phyloP scores from a whole-genome alignment of 2,113 vertebrate species.

The Rhinopomastus cyanomelas region DNA sequence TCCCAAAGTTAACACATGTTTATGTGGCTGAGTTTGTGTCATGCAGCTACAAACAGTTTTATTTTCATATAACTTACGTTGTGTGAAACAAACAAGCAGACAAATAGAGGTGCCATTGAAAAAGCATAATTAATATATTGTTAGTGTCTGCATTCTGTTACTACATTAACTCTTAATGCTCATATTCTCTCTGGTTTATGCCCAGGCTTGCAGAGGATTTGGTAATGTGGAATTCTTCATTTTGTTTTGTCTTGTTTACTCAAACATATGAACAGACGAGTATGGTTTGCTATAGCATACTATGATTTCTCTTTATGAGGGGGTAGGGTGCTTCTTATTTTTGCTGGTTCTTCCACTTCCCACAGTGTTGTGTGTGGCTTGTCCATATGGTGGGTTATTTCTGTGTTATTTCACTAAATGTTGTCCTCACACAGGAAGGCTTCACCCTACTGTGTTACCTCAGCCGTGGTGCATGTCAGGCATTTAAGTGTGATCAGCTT shows the following conservation, averaged over 20 bases:
- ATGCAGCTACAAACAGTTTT: neutral
- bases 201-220: neutral
- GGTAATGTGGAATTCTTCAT: neutral
- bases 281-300: neutral
- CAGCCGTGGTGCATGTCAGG: neutral
- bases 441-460: neutral
- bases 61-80: neutral
- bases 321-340: neutral
- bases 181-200: neutral
- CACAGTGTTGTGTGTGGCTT: neutral
- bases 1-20: neutral
- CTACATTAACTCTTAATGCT: neutral
- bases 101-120: neutral
- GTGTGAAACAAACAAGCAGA: neutral
- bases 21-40: neutral
- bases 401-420: neutral
- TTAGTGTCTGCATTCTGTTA: no score
- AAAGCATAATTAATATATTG: neutral
- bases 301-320: neutral
- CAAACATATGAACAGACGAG: neutral
- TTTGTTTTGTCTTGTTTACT: neutral
- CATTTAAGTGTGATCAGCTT: neutral
- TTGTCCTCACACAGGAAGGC: neutral
- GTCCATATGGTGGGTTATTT: conserved; percentile 11
- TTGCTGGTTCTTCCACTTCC: conserved; percentile 4